phyloP scores from a whole-genome alignment of 2,888 invertebrate genomes.

The Acronicta leporina region DNA sequence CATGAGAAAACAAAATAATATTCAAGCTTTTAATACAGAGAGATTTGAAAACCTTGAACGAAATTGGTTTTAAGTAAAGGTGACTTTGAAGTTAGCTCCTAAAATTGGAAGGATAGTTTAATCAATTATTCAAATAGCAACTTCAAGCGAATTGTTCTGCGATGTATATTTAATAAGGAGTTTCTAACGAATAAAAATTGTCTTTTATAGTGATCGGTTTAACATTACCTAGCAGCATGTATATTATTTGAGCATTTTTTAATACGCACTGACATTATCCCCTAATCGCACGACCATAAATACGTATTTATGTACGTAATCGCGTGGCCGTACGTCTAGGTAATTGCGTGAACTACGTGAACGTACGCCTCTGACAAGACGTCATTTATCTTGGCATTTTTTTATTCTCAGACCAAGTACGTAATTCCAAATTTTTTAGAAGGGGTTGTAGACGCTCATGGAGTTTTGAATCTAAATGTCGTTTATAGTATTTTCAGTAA shows the following conservation, averaged over 20 bases:
- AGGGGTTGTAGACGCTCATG: not conserved
- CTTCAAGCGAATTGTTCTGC: no score
- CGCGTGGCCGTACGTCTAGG: not conserved
- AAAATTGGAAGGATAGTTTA: no score
- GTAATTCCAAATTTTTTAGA: not conserved
- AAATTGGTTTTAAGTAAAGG: not conserved
- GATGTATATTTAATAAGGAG: no score
- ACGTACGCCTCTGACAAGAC: not conserved
- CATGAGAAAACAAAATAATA: not conserved
- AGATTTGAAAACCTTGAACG: not conserved
- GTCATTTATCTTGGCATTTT: constrained; percentile 2
- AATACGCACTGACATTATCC: not conserved
- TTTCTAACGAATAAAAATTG: no score
- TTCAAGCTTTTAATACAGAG: not conserved
- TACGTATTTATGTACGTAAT: not conserved
- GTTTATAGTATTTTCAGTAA: not conserved
- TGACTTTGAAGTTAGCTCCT: no score
- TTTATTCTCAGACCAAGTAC: not conserved
- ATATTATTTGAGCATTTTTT: no score
- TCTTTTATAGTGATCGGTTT: no score
- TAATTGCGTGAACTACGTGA: not conserved
- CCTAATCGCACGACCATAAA: not conserved
- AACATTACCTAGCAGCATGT: no score
- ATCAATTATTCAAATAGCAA: no score
- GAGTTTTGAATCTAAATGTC: fast-evolving